Evolutionary conservation across 1,140 invertebrate species (phyloP).

Genomic region (Sinella curviseta): DNA sequence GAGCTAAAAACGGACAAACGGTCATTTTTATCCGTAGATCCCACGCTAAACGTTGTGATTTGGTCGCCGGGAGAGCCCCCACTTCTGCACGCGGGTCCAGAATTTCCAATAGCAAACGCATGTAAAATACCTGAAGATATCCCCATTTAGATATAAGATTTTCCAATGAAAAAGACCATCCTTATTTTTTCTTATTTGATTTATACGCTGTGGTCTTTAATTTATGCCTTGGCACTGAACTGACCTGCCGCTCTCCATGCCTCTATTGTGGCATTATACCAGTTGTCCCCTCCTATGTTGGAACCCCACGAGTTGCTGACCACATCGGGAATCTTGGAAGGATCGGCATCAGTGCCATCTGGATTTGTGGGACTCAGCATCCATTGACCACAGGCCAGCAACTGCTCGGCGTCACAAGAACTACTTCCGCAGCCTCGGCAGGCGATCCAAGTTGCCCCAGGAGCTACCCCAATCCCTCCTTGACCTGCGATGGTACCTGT

Average conservation of each 20-base stretch:
- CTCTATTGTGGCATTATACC: conserved; percentile 10
- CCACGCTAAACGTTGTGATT: background rate
- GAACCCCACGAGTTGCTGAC: conserved; percentile 9
- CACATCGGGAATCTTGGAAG: background rate
- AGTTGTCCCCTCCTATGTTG: background rate
- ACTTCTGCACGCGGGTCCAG: background rate
- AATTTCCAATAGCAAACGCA: conserved; percentile 7
- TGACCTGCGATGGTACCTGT: background rate
- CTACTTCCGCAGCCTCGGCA: background rate
- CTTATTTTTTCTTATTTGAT: too few relatives aligned
- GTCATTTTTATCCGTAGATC: background rate
- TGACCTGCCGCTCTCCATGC: background rate
- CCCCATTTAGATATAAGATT: too few relatives aligned
- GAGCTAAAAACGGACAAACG: conserved; percentile 7
- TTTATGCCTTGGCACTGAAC: too few relatives aligned
- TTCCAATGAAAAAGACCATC: too few relatives aligned
- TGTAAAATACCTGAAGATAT: too few relatives aligned
- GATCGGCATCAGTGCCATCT: background rate
- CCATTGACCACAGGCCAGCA: conserved; percentile 2
- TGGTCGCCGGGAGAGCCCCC: background rate
- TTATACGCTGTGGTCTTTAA: too few relatives aligned
- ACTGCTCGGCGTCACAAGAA: background rate
- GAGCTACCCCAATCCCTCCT: background rate
- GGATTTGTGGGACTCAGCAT: background rate
- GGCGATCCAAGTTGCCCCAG: background rate